Base-by-base conservation (phyloP, 2,113 vertebrate species). In the Epinephelus fuscoguttatus region DNA sequence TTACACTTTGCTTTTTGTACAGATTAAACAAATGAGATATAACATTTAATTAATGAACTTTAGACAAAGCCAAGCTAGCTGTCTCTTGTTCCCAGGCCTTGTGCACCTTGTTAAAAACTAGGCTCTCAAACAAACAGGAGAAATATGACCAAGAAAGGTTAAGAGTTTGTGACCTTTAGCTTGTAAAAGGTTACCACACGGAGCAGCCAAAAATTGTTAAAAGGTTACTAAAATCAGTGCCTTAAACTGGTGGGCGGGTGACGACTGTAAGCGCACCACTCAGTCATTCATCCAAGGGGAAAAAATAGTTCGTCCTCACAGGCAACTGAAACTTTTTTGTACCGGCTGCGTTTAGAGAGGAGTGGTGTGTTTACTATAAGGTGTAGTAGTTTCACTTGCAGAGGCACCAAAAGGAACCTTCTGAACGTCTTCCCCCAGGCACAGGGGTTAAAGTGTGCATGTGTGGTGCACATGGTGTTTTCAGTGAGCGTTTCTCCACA, bases 311-410 rank as follows among this genome's bases (percentile, higher is more conserved):
- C 23, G 9, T 12, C 33, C 23, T 30, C 13, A 30, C 37, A 23
- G 23, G 19, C 19, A 27, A 27, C 19, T 68, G 11, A 47, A 9
- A n/a, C 50, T 25, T 47, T 17, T 42, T 25, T 59, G 11, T 19
- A 11, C 33, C 30, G 47, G n/a, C 14, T 56, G 42, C 25, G 33
- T 71, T 87, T 68, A 69, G 1, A 85, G 40, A 45, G 7, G 66
- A 68, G 64, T 57, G 52, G 13, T 27, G 9, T 68, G 45, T 63
- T 77, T 57, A 78, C 70, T 33, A 25, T 7, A 33, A 55, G 37
- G 10, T 66, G 61, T 11, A 56, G 55, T 37, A 40, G 14, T 70
- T 82, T 63, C 19, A 18, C 45, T 53, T 12, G 18, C 10, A 42
- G 37, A 68, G 6, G 19, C 49, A 42, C 21, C 27, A 40, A 2